phyloP scores from a whole-genome alignment of 2,113 vertebrate genomes.

The Malurus elegans region DNA sequence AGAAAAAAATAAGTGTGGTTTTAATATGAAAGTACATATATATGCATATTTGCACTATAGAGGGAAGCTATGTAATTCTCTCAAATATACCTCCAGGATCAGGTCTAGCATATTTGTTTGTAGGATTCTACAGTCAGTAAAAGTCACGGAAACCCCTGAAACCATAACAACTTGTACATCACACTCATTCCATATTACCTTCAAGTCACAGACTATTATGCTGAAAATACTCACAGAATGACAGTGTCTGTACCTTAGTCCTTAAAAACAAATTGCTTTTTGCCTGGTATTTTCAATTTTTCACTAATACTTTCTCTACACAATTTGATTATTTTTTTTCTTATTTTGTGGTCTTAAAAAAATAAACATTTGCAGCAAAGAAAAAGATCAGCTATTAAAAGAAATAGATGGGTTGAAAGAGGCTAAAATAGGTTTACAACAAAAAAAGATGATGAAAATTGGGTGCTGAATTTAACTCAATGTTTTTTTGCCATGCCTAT shows the following conservation, averaged over 20 bases:
- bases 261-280: not conserved
- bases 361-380: not conserved
- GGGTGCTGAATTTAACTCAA: not conserved
- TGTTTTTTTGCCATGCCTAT: not conserved
- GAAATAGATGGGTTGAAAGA: not conserved
- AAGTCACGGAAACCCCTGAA: not conserved
- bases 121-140: not conserved
- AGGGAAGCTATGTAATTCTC: not conserved
- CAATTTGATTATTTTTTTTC: not conserved
- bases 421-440: not conserved
- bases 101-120: not conserved
- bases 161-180: conserved; percentile 15
- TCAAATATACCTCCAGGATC: not conserved
- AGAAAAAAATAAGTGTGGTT: not conserved
- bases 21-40: not conserved
- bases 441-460: not conserved
- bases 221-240: not conserved
- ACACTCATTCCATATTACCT: not conserved
- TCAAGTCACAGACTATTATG: not conserved
- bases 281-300: not conserved
- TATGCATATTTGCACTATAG: not conserved
- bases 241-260: not conserved
- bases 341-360: not conserved
- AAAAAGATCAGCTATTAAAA: not conserved
- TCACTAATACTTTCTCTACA: not conserved